Evolutionary conservation across 2,113 vertebrate species (phyloP).

Genomic region (Istiophorus platypterus): DNA sequence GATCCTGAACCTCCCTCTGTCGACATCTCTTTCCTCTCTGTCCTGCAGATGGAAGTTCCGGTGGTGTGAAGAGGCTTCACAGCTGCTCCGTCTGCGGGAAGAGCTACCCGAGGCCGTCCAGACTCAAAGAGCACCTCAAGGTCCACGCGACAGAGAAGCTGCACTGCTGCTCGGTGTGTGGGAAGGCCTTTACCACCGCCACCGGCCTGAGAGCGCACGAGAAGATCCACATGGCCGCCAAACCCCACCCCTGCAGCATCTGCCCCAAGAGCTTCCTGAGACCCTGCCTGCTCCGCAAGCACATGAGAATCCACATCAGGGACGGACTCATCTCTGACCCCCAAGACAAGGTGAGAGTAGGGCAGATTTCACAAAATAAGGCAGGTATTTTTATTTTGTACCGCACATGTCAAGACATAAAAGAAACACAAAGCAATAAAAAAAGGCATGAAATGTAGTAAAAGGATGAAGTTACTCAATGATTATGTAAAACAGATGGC

Average conservation of each 20-base stretch:
- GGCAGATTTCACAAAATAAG: too few species aligned
- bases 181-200: conserved; percentile 27
- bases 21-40: background rate
- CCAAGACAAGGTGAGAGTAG: conserved; percentile 28
- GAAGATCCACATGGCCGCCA: conserved; percentile 37
- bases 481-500: too few species aligned
- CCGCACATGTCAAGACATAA: too few species aligned
- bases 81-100: conserved; percentile 44
- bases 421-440: too few species aligned
- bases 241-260: conserved; percentile 60
- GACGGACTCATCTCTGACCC: conserved; percentile 46
- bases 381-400: too few species aligned
- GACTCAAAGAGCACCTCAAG: conserved; percentile 35
- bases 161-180: conserved; percentile 38
- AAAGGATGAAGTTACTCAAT: too few species aligned
- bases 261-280: conserved; percentile 63
- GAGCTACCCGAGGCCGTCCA: conserved; percentile 16
- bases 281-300: conserved; percentile 64
- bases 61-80: background rate
- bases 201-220: conserved; percentile 45
- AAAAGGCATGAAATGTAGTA: too few species aligned
- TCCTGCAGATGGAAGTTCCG: background rate
- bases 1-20: background rate
- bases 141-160: conserved; percentile 12
- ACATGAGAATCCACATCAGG: conserved; percentile 66